A percentile compares a stretch with the other conserved stretches of the same genome.
phyloP scores from a whole-genome alignment of 2,797 vertebrate species.

The Pseudochirops corinnae region DNA sequence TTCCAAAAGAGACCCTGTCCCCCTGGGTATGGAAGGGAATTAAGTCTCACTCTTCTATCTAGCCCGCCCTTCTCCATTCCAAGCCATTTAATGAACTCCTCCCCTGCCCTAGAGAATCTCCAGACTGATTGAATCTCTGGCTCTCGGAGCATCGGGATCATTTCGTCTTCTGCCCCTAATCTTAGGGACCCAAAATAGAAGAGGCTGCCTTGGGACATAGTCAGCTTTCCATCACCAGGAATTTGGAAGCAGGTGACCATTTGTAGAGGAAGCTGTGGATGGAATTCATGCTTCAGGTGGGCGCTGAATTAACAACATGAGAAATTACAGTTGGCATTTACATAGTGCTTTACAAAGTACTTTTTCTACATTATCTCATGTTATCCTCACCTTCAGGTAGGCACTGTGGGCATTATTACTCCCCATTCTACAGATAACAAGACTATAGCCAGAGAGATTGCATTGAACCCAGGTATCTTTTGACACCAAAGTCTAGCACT shows the following conservation, averaged over 20 bases:
- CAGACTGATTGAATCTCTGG: neutral
- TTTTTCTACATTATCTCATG: neutral
- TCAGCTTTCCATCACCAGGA: neutral
- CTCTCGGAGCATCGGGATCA: conserved; percentile 15
- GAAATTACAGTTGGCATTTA: neutral
- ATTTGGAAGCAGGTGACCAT: neutral
- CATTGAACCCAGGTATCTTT: neutral
- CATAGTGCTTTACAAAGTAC: neutral
- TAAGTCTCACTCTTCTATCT: conserved; percentile 48
- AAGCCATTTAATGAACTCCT: conserved; percentile 62
- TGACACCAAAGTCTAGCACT: neutral
- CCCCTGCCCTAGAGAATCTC: conserved; percentile 64
- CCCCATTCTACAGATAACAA: neutral
- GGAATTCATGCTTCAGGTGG: neutral
- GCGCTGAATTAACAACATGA: neutral
- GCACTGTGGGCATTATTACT: neutral
- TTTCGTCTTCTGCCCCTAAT: neutral
- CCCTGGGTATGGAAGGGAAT: conserved; percentile 72
- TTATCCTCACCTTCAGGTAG: neutral
- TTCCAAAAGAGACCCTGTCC: conserved; percentile 75
- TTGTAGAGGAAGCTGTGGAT: neutral
- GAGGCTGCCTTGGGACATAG: neutral
- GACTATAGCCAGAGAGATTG: neutral
- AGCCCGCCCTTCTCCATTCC: conserved; percentile 61
- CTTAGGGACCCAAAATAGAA: neutral